Evolutionary conservation across 2,888 invertebrate genomes (phyloP).

Genomic region (Lacanobia oleracea): DNA sequence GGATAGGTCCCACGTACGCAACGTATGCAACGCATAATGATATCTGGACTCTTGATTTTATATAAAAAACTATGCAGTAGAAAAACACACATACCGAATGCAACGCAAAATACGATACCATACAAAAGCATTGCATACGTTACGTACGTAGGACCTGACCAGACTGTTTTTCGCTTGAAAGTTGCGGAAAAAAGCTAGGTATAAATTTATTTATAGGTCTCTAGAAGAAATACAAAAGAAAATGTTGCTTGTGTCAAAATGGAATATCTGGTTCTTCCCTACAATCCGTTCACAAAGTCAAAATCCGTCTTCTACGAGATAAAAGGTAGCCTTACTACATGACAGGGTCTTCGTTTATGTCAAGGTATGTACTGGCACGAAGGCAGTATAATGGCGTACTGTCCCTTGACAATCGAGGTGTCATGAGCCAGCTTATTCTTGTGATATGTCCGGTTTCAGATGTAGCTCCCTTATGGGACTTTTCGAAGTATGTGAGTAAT

Average conservation of each 20-base stretch:
- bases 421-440: slow-evolving; percentile 36
- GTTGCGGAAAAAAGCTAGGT: too few species aligned
- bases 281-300: background rate
- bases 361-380: background rate
- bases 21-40: too few species aligned
- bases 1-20: too few species aligned
- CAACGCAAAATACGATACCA: too few species aligned
- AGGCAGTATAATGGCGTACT: background rate
- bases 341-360: background rate
- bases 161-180: too few species aligned
- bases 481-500: background rate
- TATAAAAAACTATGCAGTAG: too few species aligned
- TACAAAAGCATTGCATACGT: too few species aligned
- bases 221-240: background rate
- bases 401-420: slow-evolving; percentile 35
- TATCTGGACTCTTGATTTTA: too few species aligned
- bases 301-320: background rate
- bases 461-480: slow-evolving; percentile 3
- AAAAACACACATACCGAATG: too few species aligned
- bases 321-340: background rate
- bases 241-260: background rate
- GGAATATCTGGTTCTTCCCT: background rate
- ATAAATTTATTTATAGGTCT: too few species aligned
- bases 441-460: slow-evolving; percentile 20
- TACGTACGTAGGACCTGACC: too few species aligned